Conservation (phyloP, 2,797 vertebrate genomes). For the Bradypodion ventrale region DNA sequence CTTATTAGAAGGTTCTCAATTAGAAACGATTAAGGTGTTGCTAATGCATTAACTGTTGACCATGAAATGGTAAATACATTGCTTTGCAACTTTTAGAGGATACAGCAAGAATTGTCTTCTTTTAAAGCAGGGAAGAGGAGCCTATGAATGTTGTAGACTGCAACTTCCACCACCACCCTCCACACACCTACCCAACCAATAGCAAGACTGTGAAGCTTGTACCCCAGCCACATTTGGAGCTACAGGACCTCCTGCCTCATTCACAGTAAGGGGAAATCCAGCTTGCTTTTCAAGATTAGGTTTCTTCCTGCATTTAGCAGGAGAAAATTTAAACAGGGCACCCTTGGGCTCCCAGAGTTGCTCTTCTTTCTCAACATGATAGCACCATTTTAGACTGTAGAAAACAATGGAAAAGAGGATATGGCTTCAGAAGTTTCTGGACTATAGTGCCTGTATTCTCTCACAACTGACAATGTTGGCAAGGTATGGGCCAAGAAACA, state of each 20-base stretch:
- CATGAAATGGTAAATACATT: neutral
- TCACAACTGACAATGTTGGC: no score
- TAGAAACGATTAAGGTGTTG: neutral
- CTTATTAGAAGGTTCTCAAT: constrained; percentile 23
- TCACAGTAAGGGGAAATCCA: neutral
- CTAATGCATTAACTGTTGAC: neutral
- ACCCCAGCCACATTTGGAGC: neutral
- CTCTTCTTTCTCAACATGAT: no score
- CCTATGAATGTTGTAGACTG: neutral
- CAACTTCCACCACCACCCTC: neutral
- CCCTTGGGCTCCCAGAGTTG: no score
- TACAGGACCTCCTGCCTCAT: neutral
- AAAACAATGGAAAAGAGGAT: no score
- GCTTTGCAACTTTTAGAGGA: neutral
- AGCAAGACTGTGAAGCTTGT: neutral
- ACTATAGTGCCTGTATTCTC: no score
- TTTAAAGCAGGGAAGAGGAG: neutral
- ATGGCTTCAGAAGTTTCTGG: no score
- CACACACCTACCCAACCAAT: neutral
- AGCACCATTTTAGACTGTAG: neutral
- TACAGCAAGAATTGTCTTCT: neutral
- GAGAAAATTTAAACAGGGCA: neutral
- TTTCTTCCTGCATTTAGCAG: neutral
- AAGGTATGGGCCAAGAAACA: no score
- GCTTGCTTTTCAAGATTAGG: no score